Conservation (phyloP, 2,888 invertebrate species). For the Protonemura montana region DNA sequence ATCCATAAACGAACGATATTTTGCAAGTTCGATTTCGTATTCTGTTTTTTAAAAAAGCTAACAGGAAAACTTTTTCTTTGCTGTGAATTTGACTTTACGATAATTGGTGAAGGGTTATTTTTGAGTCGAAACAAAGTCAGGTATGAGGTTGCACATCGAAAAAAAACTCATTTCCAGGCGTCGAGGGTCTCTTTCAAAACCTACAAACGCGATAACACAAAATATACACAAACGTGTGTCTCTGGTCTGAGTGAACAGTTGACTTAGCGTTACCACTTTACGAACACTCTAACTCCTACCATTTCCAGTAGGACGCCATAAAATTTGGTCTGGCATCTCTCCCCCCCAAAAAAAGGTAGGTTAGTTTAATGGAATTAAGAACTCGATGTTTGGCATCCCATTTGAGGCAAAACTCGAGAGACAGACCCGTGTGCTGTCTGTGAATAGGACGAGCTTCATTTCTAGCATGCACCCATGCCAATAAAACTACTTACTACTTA, state of each 20-base stretch:
- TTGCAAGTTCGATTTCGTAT: no score
- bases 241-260: background rate
- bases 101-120: background rate
- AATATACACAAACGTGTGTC: background rate
- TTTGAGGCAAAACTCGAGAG: no score
- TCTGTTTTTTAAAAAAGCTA: no score
- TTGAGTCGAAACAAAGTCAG: background rate
- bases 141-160: background rate
- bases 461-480: background rate
- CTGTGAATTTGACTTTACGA: no score
- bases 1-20: no score
- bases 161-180: background rate
- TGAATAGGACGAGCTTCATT: background rate
- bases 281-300: slow-evolving; percentile 22
- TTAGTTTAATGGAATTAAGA: background rate
- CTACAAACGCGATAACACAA: background rate
- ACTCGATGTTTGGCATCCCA: background rate
- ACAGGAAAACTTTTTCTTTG: no score
- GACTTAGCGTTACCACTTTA: slow-evolving; percentile 20
- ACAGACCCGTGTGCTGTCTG: no score
- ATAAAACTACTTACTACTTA: background rate
- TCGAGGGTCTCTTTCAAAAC: background rate
- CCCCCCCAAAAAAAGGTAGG: background rate
- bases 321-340: no score
- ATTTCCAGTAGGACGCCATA: background rate